Base-by-base conservation (phyloP, 2,797 vertebrate species). In the Spinibarbus caldwelli region DNA sequence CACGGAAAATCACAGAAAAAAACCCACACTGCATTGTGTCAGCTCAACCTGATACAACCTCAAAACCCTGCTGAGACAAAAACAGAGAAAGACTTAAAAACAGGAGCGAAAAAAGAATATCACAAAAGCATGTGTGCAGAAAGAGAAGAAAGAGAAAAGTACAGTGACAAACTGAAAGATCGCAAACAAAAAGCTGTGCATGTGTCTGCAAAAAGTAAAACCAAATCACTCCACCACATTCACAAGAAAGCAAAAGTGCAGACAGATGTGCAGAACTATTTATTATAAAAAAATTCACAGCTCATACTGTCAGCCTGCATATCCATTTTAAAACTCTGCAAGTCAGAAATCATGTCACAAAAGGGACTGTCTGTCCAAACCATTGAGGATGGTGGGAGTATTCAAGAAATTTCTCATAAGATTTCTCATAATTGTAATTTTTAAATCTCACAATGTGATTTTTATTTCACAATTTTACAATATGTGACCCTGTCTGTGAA, bases 281-380 rank as follows among this genome's bases (percentile, higher is more conserved):
- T 67, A 81, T 54, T 70, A 71, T 38, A 81, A 34, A 81, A 36
- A 71, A 43, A n/a, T n/a, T n/a, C n/a, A n/a, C n/a, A n/a, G n/a
- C n/a, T n/a, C n/a, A n/a, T n/a, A 21, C 54, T 78, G 75, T 26
- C 34, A 78, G 36, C 23, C 23, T 78, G 8, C 3, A 23, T 57
- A 38, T 38, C 31, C 21, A 54, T 54, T 6, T 52, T 26, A 54
- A 71, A 57, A 12, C 79, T 54, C 62, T 38, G n/a, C n/a, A n/a
- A n/a, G n/a, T n/a, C 21, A 47, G 19, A 34, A 45, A 54, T 15
- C 21, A 4, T n/a, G 1, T 1, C 45, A 75, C 45, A n/a, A 52
- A 49, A 75, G 29, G 15, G 17, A 47, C 17, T 9, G 14, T 12
- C 21, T 75, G 29, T 21, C 19, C 12, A 54, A 52, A 2, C 49